Evolutionary conservation across 2,797 vertebrate species (phyloP).

Genomic region (Gallinago nigripennis): DNA sequence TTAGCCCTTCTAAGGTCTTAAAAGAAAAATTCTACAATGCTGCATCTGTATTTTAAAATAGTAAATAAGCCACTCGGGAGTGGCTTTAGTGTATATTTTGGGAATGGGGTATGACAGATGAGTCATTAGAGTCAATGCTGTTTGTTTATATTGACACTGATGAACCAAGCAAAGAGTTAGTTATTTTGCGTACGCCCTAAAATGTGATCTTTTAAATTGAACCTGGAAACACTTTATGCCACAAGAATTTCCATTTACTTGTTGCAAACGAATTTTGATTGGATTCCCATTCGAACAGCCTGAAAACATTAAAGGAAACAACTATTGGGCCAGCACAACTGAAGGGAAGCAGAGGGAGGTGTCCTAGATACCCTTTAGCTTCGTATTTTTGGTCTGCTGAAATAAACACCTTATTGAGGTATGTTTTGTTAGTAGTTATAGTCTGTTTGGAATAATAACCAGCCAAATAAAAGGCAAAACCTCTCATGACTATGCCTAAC

Average conservation of each 20-base stretch:
- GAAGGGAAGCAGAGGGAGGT: neutral
- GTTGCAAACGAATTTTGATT: neutral
- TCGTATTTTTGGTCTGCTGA: neutral
- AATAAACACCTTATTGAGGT: neutral
- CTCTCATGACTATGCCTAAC: neutral
- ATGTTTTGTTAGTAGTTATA: neutral
- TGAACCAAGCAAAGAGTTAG: neutral
- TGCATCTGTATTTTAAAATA: conserved; percentile 58
- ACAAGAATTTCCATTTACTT: neutral
- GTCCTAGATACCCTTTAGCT: neutral
- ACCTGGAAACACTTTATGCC: neutral
- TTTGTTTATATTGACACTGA: neutral
- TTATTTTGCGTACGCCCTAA: neutral
- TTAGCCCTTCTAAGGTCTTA: neutral
- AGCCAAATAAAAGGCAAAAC: neutral
- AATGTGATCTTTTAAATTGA: neutral
- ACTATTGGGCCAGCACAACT: neutral
- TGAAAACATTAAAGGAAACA: neutral
- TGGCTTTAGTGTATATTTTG: conserved; percentile 41
- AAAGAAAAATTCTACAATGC: conserved; percentile 65
- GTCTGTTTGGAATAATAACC: neutral
- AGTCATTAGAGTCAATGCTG: neutral
- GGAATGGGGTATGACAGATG: conserved; percentile 50
- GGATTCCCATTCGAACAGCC: neutral
- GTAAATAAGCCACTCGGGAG: neutral